Conservation (phyloP, 2,797 vertebrate genomes). For the Geotrypetes seraphini region DNA sequence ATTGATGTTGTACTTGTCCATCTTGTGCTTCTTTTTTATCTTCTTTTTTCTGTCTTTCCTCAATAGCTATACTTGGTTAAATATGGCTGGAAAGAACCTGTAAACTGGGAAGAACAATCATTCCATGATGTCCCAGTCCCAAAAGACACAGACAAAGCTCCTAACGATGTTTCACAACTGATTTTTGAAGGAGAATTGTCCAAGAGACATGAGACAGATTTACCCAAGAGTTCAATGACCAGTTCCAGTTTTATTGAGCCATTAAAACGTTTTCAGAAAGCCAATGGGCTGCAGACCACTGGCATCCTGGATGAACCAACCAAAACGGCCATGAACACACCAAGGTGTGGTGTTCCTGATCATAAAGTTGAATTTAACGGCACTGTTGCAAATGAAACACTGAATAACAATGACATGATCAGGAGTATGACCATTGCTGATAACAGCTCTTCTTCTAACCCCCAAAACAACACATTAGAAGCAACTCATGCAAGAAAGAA, state of each 20-base stretch:
- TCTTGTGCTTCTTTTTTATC: background rate
- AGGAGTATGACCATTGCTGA: background rate
- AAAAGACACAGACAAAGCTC: slow-evolving; percentile 5
- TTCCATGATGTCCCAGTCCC: background rate
- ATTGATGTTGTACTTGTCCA: too few species aligned
- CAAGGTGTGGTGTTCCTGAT: slow-evolving; percentile 19
- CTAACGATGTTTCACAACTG: slow-evolving; percentile 4
- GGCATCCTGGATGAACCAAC: slow-evolving; percentile 17
- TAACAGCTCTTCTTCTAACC: background rate
- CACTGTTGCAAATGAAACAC: background rate
- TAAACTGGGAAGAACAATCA: slow-evolving; percentile 13
- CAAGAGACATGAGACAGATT: background rate
- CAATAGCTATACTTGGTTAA: slow-evolving; percentile 17
- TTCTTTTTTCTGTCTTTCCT: background rate
- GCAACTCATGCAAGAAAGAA: background rate
- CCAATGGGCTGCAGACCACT: slow-evolving; percentile 8
- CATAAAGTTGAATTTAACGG: background rate
- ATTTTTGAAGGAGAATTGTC: slow-evolving; percentile 5
- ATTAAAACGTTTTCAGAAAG: slow-evolving; percentile 15
- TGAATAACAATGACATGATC: too few species aligned
- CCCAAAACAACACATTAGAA: background rate
- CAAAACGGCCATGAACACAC: slow-evolving; percentile 15
- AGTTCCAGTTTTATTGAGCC: slow-evolving; percentile 1
- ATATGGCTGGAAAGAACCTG: slow-evolving; percentile 13
- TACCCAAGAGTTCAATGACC: background rate